Evolutionary conservation across 2,888 invertebrate genomes (phyloP).

Genomic region (Heliconius charithonia): DNA sequence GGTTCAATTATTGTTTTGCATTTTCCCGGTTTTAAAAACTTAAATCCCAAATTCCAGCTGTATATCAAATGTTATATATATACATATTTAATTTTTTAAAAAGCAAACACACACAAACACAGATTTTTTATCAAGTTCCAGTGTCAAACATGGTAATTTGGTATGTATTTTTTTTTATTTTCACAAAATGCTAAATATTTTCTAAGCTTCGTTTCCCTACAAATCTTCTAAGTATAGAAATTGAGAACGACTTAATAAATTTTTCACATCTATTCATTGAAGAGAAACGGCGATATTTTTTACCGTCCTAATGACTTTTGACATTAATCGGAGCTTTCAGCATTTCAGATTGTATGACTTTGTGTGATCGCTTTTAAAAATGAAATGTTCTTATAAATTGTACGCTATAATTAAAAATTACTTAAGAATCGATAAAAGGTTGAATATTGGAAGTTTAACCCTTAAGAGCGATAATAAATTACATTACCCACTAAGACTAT

Average conservation of each 20-base stretch:
- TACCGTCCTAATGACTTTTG: conserved; percentile 20
- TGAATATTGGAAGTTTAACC: too few species aligned
- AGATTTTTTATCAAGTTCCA: too few species aligned
- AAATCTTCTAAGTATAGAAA: neutral
- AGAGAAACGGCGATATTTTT: conserved; percentile 23
- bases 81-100: too few species aligned
- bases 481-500: too few species aligned
- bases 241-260: conserved; percentile 10
- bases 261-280: conserved; percentile 15
- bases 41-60: too few species aligned
- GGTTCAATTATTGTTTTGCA: too few species aligned
- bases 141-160: too few species aligned
- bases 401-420: conserved; percentile 1
- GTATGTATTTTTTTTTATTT: neutral
- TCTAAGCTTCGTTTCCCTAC: neutral
- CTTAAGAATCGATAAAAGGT: neutral
- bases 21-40: too few species aligned
- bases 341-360: conserved; percentile 11
- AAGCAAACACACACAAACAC: too few species aligned
- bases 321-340: conserved; percentile 24
- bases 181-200: neutral
- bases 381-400: conserved; percentile 7
- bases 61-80: too few species aligned
- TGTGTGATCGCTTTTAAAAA: conserved; percentile 5
- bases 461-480: too few species aligned